Percentiles rank a stretch among this genome's conserved stretches.
Evolutionary conservation across 2,113 vertebrate genomes (phyloP).

Genomic region (Phalacrocorax brasilianus): DNA sequence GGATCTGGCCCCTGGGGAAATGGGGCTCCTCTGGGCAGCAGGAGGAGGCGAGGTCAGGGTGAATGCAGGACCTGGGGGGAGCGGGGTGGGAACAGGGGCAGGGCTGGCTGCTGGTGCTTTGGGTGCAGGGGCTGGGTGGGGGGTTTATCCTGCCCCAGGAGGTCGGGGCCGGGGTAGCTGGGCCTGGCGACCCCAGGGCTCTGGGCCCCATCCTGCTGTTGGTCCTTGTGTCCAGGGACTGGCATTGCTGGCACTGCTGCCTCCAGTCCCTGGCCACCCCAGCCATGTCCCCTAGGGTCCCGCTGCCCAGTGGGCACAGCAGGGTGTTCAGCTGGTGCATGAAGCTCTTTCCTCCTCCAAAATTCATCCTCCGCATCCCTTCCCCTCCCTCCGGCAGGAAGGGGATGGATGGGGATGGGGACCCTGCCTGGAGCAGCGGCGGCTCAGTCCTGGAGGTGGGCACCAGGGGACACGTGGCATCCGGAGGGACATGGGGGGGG

Average conservation of each 20-base stretch:
- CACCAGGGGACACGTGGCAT: not conserved
- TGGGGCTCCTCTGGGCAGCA: not conserved
- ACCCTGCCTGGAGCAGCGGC: rapidly evolving
- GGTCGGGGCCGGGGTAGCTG: not conserved
- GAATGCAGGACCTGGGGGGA: rapidly evolving
- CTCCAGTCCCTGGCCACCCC: not conserved
- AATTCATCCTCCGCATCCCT: rapidly evolving
- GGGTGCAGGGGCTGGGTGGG: not conserved
- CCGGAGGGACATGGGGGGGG: rapidly evolving
- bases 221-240: rapidly evolving
- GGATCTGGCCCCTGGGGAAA: not conserved
- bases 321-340: rapidly evolving
- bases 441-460: not conserved
- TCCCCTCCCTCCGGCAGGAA: not conserved
- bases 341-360: not conserved
- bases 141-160: not conserved
- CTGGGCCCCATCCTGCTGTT: not conserved
- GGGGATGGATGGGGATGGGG: not conserved
- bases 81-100: not conserved
- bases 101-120: not conserved
- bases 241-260: not conserved
- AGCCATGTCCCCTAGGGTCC: rapidly evolving
- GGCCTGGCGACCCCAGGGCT: rapidly evolving
- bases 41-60: not conserved
- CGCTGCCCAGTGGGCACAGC: rapidly evolving